Evolutionary conservation across 2,888 invertebrate species (phyloP).

Genomic region (Cerceris ruficornis): DNA sequence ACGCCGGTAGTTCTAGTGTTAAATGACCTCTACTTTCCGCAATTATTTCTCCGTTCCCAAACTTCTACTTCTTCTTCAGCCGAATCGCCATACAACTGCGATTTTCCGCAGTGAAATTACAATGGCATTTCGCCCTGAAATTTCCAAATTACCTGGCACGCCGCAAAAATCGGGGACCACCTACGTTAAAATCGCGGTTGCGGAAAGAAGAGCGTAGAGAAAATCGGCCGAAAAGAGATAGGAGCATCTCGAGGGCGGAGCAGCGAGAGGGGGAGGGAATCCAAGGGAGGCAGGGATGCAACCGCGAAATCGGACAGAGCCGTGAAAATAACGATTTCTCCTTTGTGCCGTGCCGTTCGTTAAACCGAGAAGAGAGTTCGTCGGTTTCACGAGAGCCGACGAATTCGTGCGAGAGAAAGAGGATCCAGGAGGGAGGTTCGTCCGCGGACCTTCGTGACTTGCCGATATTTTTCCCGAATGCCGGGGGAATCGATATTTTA

Average conservation of each 20-base stretch:
- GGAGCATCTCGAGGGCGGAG: constrained; percentile 51
- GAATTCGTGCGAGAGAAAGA: neutral
- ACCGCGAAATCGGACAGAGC: constrained; percentile 75
- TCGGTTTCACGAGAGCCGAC: constrained; percentile 46
- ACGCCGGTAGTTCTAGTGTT: too few species aligned
- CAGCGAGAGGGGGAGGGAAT: constrained; percentile 37
- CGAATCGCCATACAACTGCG: too few species aligned
- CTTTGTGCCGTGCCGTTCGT: constrained; percentile 68
- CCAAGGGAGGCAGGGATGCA: constrained; percentile 66
- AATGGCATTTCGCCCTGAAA: too few species aligned
- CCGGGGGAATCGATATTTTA: constrained; percentile 73
- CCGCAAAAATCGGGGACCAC: constrained; percentile 9
- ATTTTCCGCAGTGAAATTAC: too few species aligned
- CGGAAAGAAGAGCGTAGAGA: constrained; percentile 8
- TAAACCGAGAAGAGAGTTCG: constrained; percentile 60
- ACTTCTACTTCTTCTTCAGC: too few species aligned
- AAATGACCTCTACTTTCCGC: too few species aligned
- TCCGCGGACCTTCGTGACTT: constrained; percentile 69
- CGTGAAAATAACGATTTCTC: constrained; percentile 79
- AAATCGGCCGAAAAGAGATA: constrained; percentile 34
- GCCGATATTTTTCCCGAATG: constrained; percentile 69
- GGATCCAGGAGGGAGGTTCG: constrained; percentile 21
- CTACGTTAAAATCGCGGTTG: constrained; percentile 12
- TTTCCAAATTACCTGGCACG: too few species aligned
- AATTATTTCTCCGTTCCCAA: too few species aligned